phyloP scores from a whole-genome alignment of 2,888 invertebrate genomes.

The Xestia rhomboidea region DNA sequence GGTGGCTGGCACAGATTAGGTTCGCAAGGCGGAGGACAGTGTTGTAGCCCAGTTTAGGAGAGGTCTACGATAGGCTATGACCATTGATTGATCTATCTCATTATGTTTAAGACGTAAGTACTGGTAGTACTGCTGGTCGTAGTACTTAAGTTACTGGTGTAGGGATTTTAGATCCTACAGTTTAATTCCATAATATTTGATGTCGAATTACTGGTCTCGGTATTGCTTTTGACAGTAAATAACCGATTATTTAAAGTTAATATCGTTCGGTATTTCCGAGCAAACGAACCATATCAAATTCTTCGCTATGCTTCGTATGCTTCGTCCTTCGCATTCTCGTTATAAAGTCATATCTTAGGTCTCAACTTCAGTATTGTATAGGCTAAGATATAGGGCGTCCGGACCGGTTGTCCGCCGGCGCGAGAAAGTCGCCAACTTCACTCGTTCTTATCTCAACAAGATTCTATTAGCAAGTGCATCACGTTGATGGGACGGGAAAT shows the following conservation, averaged over 20 bases:
- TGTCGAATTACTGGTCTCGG: neutral
- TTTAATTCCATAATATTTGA: neutral
- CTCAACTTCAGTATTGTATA: conserved; percentile 17
- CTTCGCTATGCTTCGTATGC: no score
- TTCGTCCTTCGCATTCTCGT: conserved; percentile 30
- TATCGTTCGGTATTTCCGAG: neutral
- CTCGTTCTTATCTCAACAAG: conserved; percentile 42
- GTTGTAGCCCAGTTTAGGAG: neutral
- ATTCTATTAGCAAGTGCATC: conserved; percentile 38
- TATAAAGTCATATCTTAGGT: conserved; percentile 35
- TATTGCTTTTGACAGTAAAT: neutral
- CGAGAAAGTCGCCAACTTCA: conserved; percentile 58
- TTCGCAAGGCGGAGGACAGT: neutral
- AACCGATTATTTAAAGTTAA: neutral
- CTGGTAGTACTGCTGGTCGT: no score
- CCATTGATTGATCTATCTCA: neutral
- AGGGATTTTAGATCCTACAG: neutral
- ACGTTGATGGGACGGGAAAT: conserved; percentile 13
- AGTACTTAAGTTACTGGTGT: no score
- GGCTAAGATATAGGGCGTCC: conserved; percentile 49
- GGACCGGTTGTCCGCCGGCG: conserved; percentile 48
- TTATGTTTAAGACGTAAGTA: neutral
- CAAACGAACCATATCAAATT: neutral
- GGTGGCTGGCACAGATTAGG: no score
- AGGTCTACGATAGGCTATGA: neutral